Evolutionary conservation across 2,113 vertebrate species (phyloP).

Genomic region (Trogon melanurus): DNA sequence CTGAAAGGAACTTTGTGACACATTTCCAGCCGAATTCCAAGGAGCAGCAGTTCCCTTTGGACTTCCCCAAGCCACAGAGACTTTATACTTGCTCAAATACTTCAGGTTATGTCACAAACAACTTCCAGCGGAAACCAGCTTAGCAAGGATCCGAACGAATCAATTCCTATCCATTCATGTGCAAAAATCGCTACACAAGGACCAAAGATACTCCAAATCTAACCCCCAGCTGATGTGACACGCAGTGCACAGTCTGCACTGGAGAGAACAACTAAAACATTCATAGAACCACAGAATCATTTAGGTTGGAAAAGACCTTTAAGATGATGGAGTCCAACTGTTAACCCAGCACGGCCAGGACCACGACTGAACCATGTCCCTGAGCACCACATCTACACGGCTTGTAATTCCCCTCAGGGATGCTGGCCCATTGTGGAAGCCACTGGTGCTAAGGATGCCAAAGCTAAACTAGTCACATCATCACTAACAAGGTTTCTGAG

Average conservation of each 20-base stretch:
- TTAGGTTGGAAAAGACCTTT: no score
- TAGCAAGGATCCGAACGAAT: not conserved
- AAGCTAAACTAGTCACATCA: not conserved
- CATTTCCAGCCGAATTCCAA: not conserved
- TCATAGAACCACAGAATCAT: no score
- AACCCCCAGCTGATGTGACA: not conserved
- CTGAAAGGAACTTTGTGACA: conserved; percentile 14
- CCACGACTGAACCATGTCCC: no score
- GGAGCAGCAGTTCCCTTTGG: not conserved
- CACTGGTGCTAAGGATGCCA: not conserved
- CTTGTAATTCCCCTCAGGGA: no score
- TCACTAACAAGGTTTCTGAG: not conserved
- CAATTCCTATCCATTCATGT: not conserved
- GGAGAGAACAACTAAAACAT: no score
- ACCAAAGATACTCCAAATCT: not conserved
- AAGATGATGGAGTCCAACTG: no score
- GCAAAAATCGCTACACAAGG: not conserved
- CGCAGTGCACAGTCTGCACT: not conserved
- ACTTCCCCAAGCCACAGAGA: not conserved
- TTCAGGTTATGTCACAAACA: not conserved
- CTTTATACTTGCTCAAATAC: not conserved
- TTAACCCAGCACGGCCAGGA: no score
- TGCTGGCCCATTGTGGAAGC: not conserved
- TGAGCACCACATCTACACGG: no score
- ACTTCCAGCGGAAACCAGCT: not conserved